phyloP scores from a whole-genome alignment of 1,140 invertebrate species.

The Lepidurus apus region DNA sequence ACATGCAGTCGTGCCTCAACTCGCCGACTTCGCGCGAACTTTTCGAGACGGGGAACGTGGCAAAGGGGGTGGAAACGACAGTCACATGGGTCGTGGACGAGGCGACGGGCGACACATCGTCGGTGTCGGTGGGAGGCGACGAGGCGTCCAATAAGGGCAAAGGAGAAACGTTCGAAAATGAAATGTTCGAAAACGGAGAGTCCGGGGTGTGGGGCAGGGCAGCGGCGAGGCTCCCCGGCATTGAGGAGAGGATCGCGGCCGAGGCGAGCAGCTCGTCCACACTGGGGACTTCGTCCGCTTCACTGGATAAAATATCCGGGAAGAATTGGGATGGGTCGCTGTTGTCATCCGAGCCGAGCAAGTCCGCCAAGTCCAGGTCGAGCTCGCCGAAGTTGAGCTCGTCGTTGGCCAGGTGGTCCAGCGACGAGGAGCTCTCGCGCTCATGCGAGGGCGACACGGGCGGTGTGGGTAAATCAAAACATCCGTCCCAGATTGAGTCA shows the following conservation, averaged over 20 bases:
- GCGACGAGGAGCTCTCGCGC: not conserved
- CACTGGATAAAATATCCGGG: not conserved
- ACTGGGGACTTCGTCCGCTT: not conserved
- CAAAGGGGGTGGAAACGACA: not conserved
- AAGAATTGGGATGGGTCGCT: slow-evolving; percentile 13
- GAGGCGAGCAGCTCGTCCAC: not conserved
- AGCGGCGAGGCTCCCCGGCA: not conserved
- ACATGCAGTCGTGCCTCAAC: slow-evolving; percentile 61
- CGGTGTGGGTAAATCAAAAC: slow-evolving; percentile 30
- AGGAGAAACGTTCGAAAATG: not conserved
- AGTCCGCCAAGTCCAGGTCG: slow-evolving; percentile 29
- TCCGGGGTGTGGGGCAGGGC: slow-evolving; percentile 2
- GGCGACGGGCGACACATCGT: not conserved
- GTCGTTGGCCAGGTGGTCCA: not conserved
- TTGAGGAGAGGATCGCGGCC: not conserved
- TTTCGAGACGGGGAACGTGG: not conserved
- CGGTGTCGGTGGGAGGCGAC: too few relatives aligned
- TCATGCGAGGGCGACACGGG: slow-evolving; percentile 30
- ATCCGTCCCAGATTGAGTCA: slow-evolving; percentile 4
- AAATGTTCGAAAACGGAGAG: not conserved
- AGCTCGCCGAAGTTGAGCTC: slow-evolving; percentile 28
- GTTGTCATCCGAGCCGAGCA: slow-evolving; percentile 23
- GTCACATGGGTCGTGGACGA: not conserved
- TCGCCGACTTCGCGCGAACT: slow-evolving; percentile 39
- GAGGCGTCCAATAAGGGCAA: not conserved